Conservation (phyloP, 2,888 invertebrate species). For the Cinara cedri region DNA sequence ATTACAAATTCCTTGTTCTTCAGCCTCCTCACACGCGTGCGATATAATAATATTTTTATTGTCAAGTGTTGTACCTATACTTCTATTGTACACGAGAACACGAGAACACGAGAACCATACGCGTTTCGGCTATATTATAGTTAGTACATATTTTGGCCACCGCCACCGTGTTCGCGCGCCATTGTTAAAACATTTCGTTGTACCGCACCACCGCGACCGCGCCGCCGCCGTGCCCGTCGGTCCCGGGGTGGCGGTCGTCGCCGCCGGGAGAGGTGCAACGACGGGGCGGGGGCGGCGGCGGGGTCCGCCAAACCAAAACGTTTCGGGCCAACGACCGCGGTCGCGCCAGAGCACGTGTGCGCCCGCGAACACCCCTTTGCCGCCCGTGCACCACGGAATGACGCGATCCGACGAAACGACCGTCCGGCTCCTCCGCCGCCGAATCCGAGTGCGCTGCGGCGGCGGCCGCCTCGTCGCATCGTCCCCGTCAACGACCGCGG, state of each 20-base stretch:
- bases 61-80: no score
- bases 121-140: neutral
- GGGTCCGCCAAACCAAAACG: slow-evolving; percentile 40
- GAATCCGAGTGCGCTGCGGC: neutral
- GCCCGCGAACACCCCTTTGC: slow-evolving; percentile 17
- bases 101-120: neutral
- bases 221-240: neutral
- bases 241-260: neutral
- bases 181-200: slow-evolving; percentile 19
- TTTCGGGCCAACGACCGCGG: slow-evolving; percentile 55
- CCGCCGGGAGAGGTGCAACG: no score
- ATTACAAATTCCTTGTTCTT: no score
- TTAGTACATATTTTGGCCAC: neutral
- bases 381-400: neutral
- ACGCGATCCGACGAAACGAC: slow-evolving; percentile 30
- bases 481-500: neutral
- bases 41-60: no score
- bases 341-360: slow-evolving; percentile 40
- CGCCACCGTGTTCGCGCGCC: neutral
- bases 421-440: slow-evolving; percentile 30
- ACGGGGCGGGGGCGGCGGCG: neutral
- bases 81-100: no score
- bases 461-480: neutral
- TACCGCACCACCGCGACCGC: neutral
- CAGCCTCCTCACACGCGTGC: no score